phyloP scores from a whole-genome alignment of 2,113 vertebrate genomes.

The Chionodraco myersi region DNA sequence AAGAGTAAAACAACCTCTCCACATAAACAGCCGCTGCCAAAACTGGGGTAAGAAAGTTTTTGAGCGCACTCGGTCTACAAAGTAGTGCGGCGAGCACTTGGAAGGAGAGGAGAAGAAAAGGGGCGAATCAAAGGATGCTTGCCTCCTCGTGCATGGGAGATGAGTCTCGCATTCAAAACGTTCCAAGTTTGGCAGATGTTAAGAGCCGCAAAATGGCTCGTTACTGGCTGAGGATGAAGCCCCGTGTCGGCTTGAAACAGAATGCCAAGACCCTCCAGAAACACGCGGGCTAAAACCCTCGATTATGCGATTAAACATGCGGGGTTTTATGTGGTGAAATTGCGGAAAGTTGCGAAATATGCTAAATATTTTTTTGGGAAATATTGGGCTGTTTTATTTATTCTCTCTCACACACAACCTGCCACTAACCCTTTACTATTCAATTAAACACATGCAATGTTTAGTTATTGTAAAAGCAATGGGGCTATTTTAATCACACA shows the following conservation, averaged over 20 bases:
- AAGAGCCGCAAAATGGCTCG: conserved; percentile 78
- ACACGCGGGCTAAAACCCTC: no score
- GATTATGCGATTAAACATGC: no score
- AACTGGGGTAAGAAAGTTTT: conserved; percentile 60
- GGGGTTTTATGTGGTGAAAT: no score
- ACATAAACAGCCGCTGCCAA: conserved; percentile 42
- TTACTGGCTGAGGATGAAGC: conserved; percentile 72
- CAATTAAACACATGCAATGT: no score
- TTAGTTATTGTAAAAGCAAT: no score
- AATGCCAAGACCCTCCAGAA: conserved; percentile 25
- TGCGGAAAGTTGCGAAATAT: no score
- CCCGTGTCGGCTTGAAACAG: conserved; percentile 66
- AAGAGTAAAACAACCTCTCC: conserved; percentile 63
- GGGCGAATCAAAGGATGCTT: conserved; percentile 72
- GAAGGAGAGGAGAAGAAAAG: conserved; percentile 65
- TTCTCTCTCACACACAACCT: no score
- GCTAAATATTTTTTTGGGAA: no score
- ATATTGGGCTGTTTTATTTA: no score
- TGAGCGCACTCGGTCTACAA: conserved; percentile 36
- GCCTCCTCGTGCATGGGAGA: conserved; percentile 75
- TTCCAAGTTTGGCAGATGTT: conserved; percentile 79
- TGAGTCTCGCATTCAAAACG: conserved; percentile 73
- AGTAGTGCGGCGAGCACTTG: conserved; percentile 51
- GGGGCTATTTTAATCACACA: no score
- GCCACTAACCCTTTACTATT: no score